Conservation (phyloP, 2,888 invertebrate genomes). For the Andrena bucephala region DNA sequence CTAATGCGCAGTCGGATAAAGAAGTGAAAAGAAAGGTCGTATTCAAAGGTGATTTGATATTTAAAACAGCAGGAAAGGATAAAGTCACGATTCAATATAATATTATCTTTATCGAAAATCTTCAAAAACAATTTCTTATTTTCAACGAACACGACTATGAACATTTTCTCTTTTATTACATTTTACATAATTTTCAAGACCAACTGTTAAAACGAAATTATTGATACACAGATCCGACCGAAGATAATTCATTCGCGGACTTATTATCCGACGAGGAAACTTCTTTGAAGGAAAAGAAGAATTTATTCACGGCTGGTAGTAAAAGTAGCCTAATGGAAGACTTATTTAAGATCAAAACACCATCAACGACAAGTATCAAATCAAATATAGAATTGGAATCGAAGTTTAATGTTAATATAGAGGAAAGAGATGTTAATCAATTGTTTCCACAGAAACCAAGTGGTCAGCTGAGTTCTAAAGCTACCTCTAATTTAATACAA, state of each 20-base stretch:
- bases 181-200: background rate
- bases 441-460: conserved; percentile 38
- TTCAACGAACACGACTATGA: no score
- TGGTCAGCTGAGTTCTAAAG: conserved; percentile 35
- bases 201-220: conserved; percentile 14
- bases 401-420: conserved; percentile 5
- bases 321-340: conserved; percentile 74
- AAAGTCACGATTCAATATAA: conserved; percentile 6
- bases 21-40: conserved; percentile 75
- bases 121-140: conserved; percentile 1
- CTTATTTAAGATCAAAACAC: conserved; percentile 76
- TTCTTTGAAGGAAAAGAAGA: conserved; percentile 58
- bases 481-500: conserved; percentile 27
- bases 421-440: conserved; percentile 25
- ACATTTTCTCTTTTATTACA: background rate
- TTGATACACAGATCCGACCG: conserved; percentile 37
- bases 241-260: conserved; percentile 75
- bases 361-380: conserved; percentile 54
- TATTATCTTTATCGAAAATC: background rate
- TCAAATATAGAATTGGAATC: conserved; percentile 21
- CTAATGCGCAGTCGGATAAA: conserved; percentile 27
- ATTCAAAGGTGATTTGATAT: conserved; percentile 74
- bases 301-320: conserved; percentile 36
- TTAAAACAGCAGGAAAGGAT: conserved; percentile 4
- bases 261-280: conserved; percentile 73